Conservation (phyloP, 2,888 invertebrate genomes). For the Poecilus cupreus region DNA sequence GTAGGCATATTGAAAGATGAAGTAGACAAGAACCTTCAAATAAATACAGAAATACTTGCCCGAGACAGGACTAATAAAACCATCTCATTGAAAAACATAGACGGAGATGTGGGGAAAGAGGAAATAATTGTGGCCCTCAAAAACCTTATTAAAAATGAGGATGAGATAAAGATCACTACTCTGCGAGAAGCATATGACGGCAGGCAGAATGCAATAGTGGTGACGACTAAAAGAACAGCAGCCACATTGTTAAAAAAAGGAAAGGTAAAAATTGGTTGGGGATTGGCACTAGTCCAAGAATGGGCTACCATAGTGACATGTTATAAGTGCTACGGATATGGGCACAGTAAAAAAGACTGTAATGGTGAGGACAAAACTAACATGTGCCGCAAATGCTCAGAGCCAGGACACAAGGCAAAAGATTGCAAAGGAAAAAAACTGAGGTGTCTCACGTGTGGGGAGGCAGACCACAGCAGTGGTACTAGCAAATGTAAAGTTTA, state of each 20-base stretch:
- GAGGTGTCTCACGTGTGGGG: constrained; percentile 48
- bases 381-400: constrained; percentile 45
- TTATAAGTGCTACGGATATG: constrained; percentile 27
- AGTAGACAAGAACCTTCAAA: neutral
- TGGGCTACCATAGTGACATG: constrained; percentile 28
- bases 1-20: neutral
- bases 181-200: neutral
- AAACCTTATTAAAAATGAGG: neutral
- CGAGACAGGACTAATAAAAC: neutral
- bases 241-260: neutral
- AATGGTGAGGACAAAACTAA: neutral
- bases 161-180: neutral
- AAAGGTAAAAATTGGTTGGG: neutral
- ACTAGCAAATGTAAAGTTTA: constrained; percentile 25
- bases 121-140: neutral
- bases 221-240: neutral
- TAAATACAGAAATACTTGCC: neutral
- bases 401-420: constrained; percentile 30
- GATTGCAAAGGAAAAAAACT: neutral
- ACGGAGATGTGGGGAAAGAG: neutral
- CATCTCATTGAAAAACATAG: neutral
- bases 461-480: constrained; percentile 36
- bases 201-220: neutral
- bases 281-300: neutral
- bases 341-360: too few relatives aligned